Percentiles rank a stretch among this genome's conserved stretches.
phyloP scores from a whole-genome alignment of 2,888 invertebrate species.

The Sphinx pinastri region DNA sequence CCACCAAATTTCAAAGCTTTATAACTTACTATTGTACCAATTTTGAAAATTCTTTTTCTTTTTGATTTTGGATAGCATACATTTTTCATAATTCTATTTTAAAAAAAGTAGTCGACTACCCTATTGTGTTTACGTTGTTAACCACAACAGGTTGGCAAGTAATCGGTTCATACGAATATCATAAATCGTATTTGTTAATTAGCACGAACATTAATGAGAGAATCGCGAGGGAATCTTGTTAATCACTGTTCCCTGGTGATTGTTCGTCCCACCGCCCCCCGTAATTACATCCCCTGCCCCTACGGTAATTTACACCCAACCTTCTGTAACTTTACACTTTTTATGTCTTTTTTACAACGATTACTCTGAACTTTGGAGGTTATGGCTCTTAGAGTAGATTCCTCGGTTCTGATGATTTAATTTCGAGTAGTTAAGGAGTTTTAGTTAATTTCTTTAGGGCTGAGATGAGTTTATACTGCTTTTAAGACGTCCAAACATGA shows the following conservation, averaged over 20 bases:
- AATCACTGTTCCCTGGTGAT: conserved; percentile 50
- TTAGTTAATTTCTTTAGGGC: not conserved
- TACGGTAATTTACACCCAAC: conserved; percentile 47
- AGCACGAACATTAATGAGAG: conserved; percentile 47
- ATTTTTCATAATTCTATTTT: too few relatives aligned
- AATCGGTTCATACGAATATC: conserved; percentile 5
- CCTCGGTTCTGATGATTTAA: conserved; percentile 15
- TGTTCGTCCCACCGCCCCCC: conserved; percentile 44
- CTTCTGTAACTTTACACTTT: conserved; percentile 39
- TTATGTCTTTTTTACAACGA: conserved; percentile 35
- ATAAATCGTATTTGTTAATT: conserved; percentile 52
- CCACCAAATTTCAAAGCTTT: too few relatives aligned
- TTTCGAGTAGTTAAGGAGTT: not conserved
- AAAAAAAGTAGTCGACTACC: too few relatives aligned
- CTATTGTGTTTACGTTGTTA: too few relatives aligned
- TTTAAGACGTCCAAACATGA: too few relatives aligned
- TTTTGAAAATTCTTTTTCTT: too few relatives aligned
- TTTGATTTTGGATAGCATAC: too few relatives aligned
- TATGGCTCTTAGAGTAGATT: conserved; percentile 9
- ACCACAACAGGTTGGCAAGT: too few relatives aligned
- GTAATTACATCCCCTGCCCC: conserved; percentile 39
- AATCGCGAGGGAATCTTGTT: conserved; percentile 46
- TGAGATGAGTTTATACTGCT: not conserved
- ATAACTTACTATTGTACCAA: too few relatives aligned
- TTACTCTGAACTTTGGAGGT: conserved; percentile 11